Evolutionary conservation across 1,140 invertebrate species (phyloP).

Genomic region (Drosophila lini): DNA sequence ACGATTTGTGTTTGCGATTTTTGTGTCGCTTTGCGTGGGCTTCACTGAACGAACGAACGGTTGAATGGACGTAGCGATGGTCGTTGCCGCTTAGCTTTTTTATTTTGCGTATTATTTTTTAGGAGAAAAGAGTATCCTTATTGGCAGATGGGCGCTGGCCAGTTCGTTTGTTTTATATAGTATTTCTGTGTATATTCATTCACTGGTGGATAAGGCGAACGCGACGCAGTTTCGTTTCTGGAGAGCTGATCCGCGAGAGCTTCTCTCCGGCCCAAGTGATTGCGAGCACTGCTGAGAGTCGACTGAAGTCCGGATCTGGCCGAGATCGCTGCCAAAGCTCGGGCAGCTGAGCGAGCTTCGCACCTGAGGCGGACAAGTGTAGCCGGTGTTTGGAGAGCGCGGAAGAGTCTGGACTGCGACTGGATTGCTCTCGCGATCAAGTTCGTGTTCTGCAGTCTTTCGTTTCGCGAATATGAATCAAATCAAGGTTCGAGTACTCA

Average conservation of each 20-base stretch:
- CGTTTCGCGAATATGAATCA: slow-evolving; percentile 58
- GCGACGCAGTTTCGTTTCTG: slow-evolving; percentile 52
- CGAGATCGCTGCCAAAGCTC: slow-evolving; percentile 45
- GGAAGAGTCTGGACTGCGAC: slow-evolving; percentile 10
- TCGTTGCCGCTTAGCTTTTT: slow-evolving; percentile 36
- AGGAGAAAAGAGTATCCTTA: slow-evolving; percentile 13
- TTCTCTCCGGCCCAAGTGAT: slow-evolving; percentile 33
- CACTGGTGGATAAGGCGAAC: slow-evolving; percentile 21
- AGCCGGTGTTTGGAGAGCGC: slow-evolving; percentile 42
- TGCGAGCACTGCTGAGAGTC: slow-evolving; percentile 51
- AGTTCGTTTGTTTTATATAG: slow-evolving; percentile 37
- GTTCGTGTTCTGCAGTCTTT: slow-evolving; percentile 58
- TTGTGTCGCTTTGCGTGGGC: slow-evolving; percentile 62
- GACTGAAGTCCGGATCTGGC: slow-evolving; percentile 44
- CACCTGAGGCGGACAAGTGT: slow-evolving; percentile 42
- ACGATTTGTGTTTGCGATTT: slow-evolving; percentile 69
- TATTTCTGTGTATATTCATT: slow-evolving; percentile 11
- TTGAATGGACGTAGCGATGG: slow-evolving; percentile 68
- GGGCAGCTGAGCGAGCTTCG: slow-evolving; percentile 24
- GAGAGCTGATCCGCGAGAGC: slow-evolving; percentile 1
- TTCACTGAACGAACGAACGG: slow-evolving; percentile 35
- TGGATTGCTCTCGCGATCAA: slow-evolving; percentile 23
- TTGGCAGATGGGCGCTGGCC: slow-evolving; percentile 49
- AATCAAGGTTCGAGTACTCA: slow-evolving; percentile 66
- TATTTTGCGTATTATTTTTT: background rate